Base-by-base conservation (phyloP, 2,113 vertebrate species). In the Coptodon bakossiorum region DNA sequence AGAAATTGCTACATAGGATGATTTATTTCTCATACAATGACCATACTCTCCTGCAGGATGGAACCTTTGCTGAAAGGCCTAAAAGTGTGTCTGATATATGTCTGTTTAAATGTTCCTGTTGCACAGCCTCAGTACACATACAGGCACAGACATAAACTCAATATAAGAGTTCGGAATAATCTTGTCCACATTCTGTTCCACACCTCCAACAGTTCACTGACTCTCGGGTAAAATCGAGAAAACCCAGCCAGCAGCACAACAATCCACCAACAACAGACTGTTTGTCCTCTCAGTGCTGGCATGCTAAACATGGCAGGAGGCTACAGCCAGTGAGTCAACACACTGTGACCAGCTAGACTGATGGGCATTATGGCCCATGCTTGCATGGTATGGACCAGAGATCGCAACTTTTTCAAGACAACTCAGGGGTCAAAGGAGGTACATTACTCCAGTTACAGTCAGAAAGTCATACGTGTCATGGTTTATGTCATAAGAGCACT, bases 301-400 rank as follows among this genome's bases (percentile, higher is more conserved):
- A 29, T 16, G 57, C 52, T 29, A 85, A 52, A 90, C 84, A 76
- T 52, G 86, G 36, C 89, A 56, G 16, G 48, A 91, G 66, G 83
- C 63, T 38, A 85, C 53, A 48, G 54, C 82, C 86, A 68, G 63
- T 40, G 80, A 84, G 84, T 89, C 90, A 89, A 87, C 88, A 92
- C 63, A 88, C 59, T 50, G 82, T 73, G 83, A 88, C 50, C 54
- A 57, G 85, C 68, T 57, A 81, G 84, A 86, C 87, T 31, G 24
- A 53, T 71, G 86, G 78, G 68, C 68, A 85, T 43, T 50, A 73
- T 82, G 84, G 66, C 34, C 80, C 81, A 79, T 56, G 3, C 29
- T 40, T 88, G 34, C 79, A 19, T 2, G 27, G 63, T 80, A 53
- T 57, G 57, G 40, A 82, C n/a, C 5, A 59, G 6, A 80, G 59